These are phyloP conservation scores for Eucera pruinosa DNA, from an alignment of 2,888 invertebrate genomes.

Conservation along the genomic window DNA sequence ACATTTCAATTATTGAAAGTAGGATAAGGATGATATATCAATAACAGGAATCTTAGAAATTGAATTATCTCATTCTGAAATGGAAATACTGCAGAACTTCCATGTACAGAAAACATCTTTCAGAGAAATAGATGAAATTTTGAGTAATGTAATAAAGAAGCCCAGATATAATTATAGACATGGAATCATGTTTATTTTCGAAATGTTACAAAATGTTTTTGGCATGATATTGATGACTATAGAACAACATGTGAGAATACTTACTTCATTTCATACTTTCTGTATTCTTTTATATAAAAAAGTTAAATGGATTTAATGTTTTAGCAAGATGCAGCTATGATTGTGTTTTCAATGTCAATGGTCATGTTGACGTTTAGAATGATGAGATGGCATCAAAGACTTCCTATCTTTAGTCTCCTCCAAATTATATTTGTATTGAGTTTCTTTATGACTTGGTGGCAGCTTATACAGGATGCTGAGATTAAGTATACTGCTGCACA, in stretches of 20 bases:
- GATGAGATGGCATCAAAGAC: conserved; percentile 57
- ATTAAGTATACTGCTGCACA: conserved; percentile 71
- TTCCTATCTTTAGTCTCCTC: conserved; percentile 61
- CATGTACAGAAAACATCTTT: conserved; percentile 68
- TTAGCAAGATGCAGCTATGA: conserved; percentile 36
- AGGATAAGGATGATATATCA: conserved; percentile 57
- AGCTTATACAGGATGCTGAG: conserved; percentile 76
- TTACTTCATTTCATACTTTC: neutral
- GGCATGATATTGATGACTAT: neutral
- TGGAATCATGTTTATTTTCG: conserved; percentile 20
- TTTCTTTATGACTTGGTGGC: conserved; percentile 76
- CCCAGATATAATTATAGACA: conserved; percentile 39
- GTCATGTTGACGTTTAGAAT: conserved; percentile 56
- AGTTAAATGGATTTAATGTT: conserved; percentile 30
- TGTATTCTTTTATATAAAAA: neutral
- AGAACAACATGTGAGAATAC: conserved; percentile 46
- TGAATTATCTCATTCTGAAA: conserved; percentile 67
- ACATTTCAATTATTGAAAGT: conserved; percentile 1
- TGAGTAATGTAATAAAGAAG: conserved; percentile 68
- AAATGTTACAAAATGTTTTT: neutral
- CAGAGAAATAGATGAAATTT: conserved; percentile 75
- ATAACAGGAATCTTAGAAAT: conserved; percentile 69
- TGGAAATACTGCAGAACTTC: conserved; percentile 71
- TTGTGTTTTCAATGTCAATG: conserved; percentile 41
- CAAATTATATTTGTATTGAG: conserved; percentile 68